Evolutionary conservation across 2,113 vertebrate genomes (phyloP).

Genomic region (Seriola rivoliana): DNA sequence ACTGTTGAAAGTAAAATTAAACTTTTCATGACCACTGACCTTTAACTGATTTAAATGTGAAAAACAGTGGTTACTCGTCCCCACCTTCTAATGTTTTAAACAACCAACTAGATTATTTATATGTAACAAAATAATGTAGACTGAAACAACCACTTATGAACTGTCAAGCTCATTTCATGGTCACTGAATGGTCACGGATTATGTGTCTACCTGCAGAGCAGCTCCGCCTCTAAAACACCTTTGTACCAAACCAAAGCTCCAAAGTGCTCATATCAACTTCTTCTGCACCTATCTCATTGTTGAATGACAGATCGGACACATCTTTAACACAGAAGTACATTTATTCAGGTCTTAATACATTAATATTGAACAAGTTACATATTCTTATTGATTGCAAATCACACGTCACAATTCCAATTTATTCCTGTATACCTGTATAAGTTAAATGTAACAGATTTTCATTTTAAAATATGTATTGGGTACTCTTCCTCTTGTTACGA

Average conservation of each 20-base stretch:
- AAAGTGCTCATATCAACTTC: neutral
- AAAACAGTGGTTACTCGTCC: no score
- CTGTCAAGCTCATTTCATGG: no score
- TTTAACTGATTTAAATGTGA: no score
- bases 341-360: conserved; percentile 88
- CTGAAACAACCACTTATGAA: neutral
- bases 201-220: no score
- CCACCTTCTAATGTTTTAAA: neutral
- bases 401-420: conserved; percentile 83
- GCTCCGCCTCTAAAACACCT: no score
- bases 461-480: conserved; percentile 86
- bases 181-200: no score
- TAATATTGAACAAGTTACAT: conserved; percentile 84
- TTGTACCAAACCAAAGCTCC: no score
- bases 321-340: conserved; percentile 81
- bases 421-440: conserved; percentile 88
- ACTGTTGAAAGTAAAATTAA: no score
- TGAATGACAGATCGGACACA: conserved; percentile 40
- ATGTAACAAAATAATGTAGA: neutral
- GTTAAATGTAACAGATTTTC: conserved; percentile 90
- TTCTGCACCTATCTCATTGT: neutral
- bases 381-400: conserved; percentile 87
- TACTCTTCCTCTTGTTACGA: conserved; percentile 75
- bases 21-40: no score
- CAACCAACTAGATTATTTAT: neutral